These are phyloP conservation scores for Macquaria ambigua DNA, from an alignment of 2,113 vertebrate genomes.

Conservation along the genomic window DNA sequence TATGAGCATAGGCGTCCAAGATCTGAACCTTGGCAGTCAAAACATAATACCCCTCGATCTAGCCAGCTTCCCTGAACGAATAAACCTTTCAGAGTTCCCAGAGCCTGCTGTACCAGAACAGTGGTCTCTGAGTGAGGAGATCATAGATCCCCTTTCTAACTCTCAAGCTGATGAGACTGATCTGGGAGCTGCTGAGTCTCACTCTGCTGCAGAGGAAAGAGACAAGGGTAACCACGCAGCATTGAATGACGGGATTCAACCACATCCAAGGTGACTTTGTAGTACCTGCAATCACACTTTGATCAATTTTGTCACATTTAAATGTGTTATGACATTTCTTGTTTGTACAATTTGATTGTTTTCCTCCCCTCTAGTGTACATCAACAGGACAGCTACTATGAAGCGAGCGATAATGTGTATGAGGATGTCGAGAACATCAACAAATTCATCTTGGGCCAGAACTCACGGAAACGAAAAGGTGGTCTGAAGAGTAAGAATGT, in stretches of 20 bases:
- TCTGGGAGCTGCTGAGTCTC: conserved; percentile 49
- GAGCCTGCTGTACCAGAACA: conserved; percentile 37
- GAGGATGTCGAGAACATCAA: conserved; percentile 80
- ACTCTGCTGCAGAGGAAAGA: conserved; percentile 39
- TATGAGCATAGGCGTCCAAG: conserved; percentile 19
- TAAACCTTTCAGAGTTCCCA: conserved; percentile 61
- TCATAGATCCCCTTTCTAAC: conserved; percentile 2
- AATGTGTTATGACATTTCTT: not conserved
- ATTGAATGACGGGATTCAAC: conserved; percentile 36
- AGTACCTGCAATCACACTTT: not conserved
- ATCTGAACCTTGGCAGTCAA: conserved; percentile 59
- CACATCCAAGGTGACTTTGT: conserved; percentile 62
- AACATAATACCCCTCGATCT: conserved; percentile 63
- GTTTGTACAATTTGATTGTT: not conserved
- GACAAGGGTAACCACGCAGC: conserved; percentile 18
- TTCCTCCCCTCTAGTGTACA: conserved; percentile 43
- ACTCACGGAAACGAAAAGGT: conserved; percentile 69
- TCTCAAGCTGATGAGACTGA: conserved; percentile 48
- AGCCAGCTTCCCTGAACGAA: conserved; percentile 57
- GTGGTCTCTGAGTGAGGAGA: conserved; percentile 49
- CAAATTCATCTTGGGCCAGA: conserved; percentile 63
- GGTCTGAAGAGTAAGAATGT: conserved; percentile 78
- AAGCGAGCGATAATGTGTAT: conserved; percentile 74
- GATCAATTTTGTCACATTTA: not conserved
- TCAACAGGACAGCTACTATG: conserved; percentile 59